phyloP scores from a whole-genome alignment of 2,113 vertebrate genomes.

The Nannospalax galili region DNA sequence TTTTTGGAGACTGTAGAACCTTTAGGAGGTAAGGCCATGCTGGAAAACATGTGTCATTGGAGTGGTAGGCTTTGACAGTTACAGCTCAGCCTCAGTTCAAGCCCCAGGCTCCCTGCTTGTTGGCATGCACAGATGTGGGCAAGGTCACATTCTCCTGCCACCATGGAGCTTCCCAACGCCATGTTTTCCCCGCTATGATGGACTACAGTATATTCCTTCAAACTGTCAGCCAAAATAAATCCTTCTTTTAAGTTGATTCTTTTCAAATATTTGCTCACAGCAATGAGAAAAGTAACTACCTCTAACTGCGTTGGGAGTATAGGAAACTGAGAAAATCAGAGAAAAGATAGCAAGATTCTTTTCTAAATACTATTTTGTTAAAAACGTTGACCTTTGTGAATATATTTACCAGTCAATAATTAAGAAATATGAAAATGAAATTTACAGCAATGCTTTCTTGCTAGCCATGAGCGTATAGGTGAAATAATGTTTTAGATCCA shows the following conservation, averaged over 20 bases:
- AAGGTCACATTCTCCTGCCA: neutral
- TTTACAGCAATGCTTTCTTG: neutral
- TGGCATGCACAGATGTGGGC: neutral
- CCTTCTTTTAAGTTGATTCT: neutral
- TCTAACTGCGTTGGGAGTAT: neutral
- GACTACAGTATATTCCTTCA: neutral
- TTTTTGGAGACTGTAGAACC: neutral
- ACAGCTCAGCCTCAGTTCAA: neutral
- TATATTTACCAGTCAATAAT: constrained; percentile 37
- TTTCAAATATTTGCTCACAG: neutral
- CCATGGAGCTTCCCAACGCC: neutral
- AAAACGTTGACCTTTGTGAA: neutral
- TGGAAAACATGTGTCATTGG: neutral
- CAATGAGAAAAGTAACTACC: neutral
- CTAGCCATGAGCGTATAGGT: neutral
- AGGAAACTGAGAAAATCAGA: constrained; percentile 9
- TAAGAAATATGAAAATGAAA: constrained; percentile 24
- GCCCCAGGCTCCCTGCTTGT: neutral
- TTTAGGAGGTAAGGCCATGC: neutral
- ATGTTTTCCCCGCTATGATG: neutral
- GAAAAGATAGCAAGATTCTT: neutral
- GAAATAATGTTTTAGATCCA: neutral
- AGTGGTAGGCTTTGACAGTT: neutral
- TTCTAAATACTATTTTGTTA: neutral
- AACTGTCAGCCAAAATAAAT: neutral